phyloP scores from a whole-genome alignment of 2,113 vertebrate genomes.

The Orcinus orca region DNA sequence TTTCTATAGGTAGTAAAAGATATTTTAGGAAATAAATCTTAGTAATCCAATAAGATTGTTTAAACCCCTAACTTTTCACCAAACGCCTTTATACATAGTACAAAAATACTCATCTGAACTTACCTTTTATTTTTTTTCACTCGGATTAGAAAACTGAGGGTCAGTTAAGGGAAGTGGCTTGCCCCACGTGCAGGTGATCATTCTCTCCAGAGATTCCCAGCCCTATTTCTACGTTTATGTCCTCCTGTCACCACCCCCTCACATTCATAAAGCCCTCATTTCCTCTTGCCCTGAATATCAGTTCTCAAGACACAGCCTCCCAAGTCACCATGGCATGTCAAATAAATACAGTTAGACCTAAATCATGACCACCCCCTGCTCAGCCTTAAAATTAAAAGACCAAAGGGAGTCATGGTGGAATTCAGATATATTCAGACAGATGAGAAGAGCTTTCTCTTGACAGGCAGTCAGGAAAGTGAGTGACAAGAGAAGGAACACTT shows the following conservation, averaged over 20 bases:
- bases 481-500: not conserved
- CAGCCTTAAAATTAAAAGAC: not conserved
- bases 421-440: not conserved
- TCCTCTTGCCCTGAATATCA: not conserved
- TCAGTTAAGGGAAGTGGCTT: not conserved
- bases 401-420: not conserved
- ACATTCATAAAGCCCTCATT: not conserved
- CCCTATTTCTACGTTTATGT: not conserved
- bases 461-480: not conserved
- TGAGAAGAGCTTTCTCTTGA: not conserved
- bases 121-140: not conserved
- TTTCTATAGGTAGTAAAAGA: not conserved
- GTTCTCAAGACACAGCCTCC: not conserved
- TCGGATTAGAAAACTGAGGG: not conserved
- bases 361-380: not conserved
- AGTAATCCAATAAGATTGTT: not conserved
- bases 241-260: not conserved
- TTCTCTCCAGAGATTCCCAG: not conserved
- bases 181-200: accelerated
- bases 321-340: not conserved
- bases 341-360: not conserved
- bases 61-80: not conserved
- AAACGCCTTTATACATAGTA: not conserved
- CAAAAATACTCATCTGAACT: not conserved
- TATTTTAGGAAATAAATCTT: not conserved